These are phyloP conservation scores for Oreohelix idahoensis DNA, from an alignment of 1,140 invertebrate genomes.

Conservation along the genomic window DNA sequence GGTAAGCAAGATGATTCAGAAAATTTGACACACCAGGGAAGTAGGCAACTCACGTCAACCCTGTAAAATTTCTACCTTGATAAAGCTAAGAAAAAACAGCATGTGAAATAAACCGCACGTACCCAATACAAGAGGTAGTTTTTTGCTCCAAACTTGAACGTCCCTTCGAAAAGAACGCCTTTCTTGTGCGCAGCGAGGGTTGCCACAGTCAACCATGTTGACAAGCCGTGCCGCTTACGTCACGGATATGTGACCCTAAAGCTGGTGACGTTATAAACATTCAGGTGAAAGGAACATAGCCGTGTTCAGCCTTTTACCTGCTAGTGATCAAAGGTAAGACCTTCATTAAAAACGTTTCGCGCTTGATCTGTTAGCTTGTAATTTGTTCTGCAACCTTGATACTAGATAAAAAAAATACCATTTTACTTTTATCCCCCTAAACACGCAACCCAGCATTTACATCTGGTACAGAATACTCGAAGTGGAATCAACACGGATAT, in stretches of 20 bases:
- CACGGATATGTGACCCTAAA: constrained; percentile 54
- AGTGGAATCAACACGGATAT: too few relatives aligned
- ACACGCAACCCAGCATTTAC: too few relatives aligned
- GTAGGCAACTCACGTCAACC: too few relatives aligned
- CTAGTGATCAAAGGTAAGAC: too few relatives aligned
- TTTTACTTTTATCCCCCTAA: too few relatives aligned
- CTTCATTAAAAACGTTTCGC: too few relatives aligned
- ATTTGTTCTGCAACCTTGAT: too few relatives aligned
- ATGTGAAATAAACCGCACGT: constrained; percentile 74
- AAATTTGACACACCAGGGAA: not conserved
- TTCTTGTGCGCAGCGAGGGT: constrained; percentile 91
- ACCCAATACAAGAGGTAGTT: constrained; percentile 92
- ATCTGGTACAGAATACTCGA: too few relatives aligned
- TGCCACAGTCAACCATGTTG: constrained; percentile 91
- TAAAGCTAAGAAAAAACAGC: too few relatives aligned
- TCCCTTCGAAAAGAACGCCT: constrained; percentile 90
- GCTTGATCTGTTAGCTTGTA: too few relatives aligned
- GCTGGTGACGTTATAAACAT: constrained; percentile 59
- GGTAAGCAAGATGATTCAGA: not conserved
- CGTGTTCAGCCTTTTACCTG: not conserved
- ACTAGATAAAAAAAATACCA: too few relatives aligned
- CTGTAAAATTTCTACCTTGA: too few relatives aligned
- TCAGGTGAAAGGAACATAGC: constrained; percentile 50
- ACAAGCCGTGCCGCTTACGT: constrained; percentile 62
- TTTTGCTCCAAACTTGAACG: constrained; percentile 91